A percentile compares a stretch with the other conserved stretches of the same genome.
Conservation (phyloP, 1,140 invertebrate genomes). For the Drosophila ercepeae region DNA sequence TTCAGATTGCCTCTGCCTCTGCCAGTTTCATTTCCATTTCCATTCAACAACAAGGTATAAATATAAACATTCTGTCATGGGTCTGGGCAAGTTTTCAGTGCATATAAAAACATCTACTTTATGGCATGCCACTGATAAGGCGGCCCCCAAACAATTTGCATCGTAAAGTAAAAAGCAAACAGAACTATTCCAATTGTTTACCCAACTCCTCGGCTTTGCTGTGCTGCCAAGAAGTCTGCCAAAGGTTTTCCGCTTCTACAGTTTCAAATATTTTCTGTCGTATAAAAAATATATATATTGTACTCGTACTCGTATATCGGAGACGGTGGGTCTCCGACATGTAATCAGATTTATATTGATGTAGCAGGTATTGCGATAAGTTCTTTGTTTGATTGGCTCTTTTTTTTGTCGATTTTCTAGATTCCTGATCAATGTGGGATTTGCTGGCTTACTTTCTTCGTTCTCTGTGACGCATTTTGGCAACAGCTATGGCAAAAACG, state of each 20-base stretch:
- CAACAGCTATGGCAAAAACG: slow-evolving; percentile 13
- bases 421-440: slow-evolving; percentile 17
- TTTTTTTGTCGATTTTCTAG: slow-evolving; percentile 1
- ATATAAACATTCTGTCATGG: slow-evolving; percentile 38
- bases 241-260: slow-evolving; percentile 8
- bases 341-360: slow-evolving; percentile 17
- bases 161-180: slow-evolving; percentile 57
- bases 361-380: slow-evolving; percentile 34
- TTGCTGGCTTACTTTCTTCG: slow-evolving; percentile 18
- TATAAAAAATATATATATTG: neutral
- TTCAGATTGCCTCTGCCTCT: slow-evolving; percentile 1
- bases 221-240: slow-evolving; percentile 45
- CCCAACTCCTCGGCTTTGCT: slow-evolving; percentile 5
- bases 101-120: slow-evolving; percentile 65
- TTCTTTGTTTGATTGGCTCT: slow-evolving; percentile 34
- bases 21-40: slow-evolving; percentile 10
- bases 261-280: neutral
- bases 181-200: slow-evolving; percentile 35
- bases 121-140: slow-evolving; percentile 58
- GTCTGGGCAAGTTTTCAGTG: slow-evolving; percentile 22
- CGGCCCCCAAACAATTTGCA: slow-evolving; percentile 53
- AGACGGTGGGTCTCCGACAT: neutral
- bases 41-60: slow-evolving; percentile 19
- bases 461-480: neutral
- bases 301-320: neutral